A percentile compares a stretch with the other conserved stretches of the same genome.
These are phyloP conservation scores for Megathymus violae DNA, from an alignment of 1,140 invertebrate species.

Conservation along the genomic window DNA sequence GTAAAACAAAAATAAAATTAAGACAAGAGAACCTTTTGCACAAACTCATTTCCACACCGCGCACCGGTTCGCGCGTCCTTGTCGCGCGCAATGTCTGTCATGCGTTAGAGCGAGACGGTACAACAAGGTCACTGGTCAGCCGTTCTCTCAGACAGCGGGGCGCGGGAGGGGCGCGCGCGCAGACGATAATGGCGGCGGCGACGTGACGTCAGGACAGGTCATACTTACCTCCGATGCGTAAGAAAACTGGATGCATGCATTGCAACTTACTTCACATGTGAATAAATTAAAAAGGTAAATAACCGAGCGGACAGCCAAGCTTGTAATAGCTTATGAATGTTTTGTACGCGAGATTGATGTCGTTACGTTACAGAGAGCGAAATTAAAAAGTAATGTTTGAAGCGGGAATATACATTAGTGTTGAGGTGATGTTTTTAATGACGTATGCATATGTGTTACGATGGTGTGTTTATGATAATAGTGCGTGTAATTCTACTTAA, in stretches of 20 bases:
- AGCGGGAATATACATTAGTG: slow-evolving; percentile 16
- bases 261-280: slow-evolving; percentile 51
- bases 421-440: slow-evolving; percentile 15
- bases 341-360: slow-evolving; percentile 26
- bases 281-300: slow-evolving; percentile 46
- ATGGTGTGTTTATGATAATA: too few species aligned
- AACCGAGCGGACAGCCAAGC: slow-evolving; percentile 34
- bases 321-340: slow-evolving; percentile 25
- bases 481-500: too few species aligned
- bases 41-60: slow-evolving; percentile 71
- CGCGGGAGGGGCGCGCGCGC: slow-evolving; percentile 66
- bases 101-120: slow-evolving; percentile 54
- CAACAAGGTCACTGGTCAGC: slow-evolving; percentile 81
- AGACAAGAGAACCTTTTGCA: slow-evolving; percentile 72
- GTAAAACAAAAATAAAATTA: slow-evolving; percentile 74
- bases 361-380: slow-evolving; percentile 20
- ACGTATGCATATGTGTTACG: neutral
- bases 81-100: slow-evolving; percentile 39
- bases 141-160: slow-evolving; percentile 74
- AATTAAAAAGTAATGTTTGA: slow-evolving; percentile 7
- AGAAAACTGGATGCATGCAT: slow-evolving; percentile 60
- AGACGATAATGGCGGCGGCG: slow-evolving; percentile 66
- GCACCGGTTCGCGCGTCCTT: slow-evolving; percentile 41
- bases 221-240: slow-evolving; percentile 68
- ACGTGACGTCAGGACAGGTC: slow-evolving; percentile 76